Base-by-base conservation (phyloP, 1,140 invertebrate species). In the Hypothenemus hampei region DNA sequence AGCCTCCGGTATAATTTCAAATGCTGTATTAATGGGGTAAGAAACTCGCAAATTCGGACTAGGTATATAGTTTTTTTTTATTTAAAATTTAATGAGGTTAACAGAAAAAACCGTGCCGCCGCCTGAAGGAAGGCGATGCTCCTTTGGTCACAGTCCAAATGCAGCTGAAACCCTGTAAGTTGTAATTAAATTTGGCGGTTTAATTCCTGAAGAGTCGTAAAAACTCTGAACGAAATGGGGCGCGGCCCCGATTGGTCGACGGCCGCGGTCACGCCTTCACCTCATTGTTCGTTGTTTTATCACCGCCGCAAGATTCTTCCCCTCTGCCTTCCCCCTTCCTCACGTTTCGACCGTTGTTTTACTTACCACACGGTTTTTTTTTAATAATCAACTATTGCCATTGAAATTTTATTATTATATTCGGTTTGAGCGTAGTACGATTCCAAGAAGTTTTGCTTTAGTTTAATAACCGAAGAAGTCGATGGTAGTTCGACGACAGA, bases 161-260 rank as follows among this genome's bases (percentile, higher is more conserved):
- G 40, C 40, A 54, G 46, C 41, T 26, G 31, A 47, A 41, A 24
- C 23, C 20, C 21, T 13, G 13, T 37, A 24, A 36, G 20, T 40
- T 36, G 16, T 53, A 58, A 58, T 58, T 58, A 58, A 58, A 58
- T 58, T 58, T 54, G 57, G 57, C 57, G 57, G 51, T 58, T 54
- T 44, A 54, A 58, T 54, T 58, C 57, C 50, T n/a, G 20, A n/a
- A 31, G 24, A 46, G 41, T 58, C 57, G 57, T 58, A 58, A 58
- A 58, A 58, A n/a, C n/a, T n/a, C 21, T 37, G 46, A 48, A 35
- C 36, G 23, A 48, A 29, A 44, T 29, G 16, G 36, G 49, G 49
- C 26, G 20, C 33, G 48, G 40, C 49, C 23, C n/a, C 36, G 37
- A 37, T 43, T 44, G 46, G 48, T 50, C 36, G 37, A n/a, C 37